phyloP scores from a whole-genome alignment of 2,797 vertebrate species.

The Halcyon chelicuti region DNA sequence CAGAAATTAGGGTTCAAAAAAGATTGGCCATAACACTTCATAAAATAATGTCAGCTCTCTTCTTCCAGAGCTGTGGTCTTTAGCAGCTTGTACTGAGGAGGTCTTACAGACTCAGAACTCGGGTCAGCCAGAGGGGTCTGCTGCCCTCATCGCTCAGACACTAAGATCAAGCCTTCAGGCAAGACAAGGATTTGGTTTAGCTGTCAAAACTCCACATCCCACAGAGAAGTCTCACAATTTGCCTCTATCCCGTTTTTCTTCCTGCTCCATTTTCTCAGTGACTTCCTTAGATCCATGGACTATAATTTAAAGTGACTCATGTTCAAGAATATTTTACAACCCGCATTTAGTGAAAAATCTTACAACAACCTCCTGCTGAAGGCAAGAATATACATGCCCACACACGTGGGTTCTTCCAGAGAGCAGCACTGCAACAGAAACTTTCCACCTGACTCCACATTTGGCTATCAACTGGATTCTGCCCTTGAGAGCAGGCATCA shows the following conservation, averaged over 20 bases:
- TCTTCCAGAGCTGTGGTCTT: constrained; percentile 6
- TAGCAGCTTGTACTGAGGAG: not conserved
- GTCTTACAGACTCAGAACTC: not conserved
- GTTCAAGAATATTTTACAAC: constrained; percentile 57
- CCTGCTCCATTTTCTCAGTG: constrained; percentile 57
- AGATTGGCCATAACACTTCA: not conserved
- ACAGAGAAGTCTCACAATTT: not conserved
- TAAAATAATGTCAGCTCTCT: constrained; percentile 3
- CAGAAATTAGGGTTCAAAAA: constrained; percentile 56
- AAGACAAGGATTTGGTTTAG: not conserved
- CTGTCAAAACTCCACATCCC: constrained; percentile 9
- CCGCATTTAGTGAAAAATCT: constrained; percentile 30
- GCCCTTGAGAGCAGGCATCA: not conserved
- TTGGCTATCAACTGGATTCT: not conserved
- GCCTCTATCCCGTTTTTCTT: not conserved
- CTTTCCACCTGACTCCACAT: not conserved
- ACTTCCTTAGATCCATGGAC: not conserved
- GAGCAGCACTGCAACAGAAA: not conserved
- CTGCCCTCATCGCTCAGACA: not conserved
- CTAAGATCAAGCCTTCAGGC: not conserved
- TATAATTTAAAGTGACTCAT: constrained; percentile 66
- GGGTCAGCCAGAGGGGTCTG: not conserved
- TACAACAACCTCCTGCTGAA: constrained; percentile 1
- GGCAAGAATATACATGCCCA: constrained; percentile 1
- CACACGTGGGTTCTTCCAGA: not conserved